Evolutionary conservation across 2,113 vertebrate species (phyloP), one percentile per base, ranked within the genome.

Genomic region (Scopus umbretta): DNA sequence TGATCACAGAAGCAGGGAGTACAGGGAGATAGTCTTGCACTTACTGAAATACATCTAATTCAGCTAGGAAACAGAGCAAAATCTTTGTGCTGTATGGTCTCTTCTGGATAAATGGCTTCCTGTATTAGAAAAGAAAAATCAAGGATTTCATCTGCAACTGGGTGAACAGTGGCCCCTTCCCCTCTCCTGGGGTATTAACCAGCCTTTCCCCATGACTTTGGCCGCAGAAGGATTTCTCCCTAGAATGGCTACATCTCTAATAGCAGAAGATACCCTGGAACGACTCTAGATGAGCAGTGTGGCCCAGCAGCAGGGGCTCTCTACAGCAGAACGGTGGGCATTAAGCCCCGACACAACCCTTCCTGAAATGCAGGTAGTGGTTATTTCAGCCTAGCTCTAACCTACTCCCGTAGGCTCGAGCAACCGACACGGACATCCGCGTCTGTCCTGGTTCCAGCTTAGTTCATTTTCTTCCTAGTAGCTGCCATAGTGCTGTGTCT

Each of bases 381-480:
- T 58, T 34, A 43, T 65, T 61, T 78, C 68, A 55, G 36, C 38
- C 49, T 34, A 17, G 23, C 62, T 81, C 49, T 71, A 56, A 74
- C 27, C 34, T 36, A 34, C 47, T 36, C 29, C n/a, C 23, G 7
- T 12, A 63, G 38, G 32, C 29, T 26, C n/a, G 32, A 59, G 21
- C 38, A 75, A 23, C 13, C 0, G 0, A 19, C 40, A 11, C 0
- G 15, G 63, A 32, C 16, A n/a, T 0, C 40, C 1, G 1, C 3
- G 32, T 12, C n/a, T n/a, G n/a, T n/a, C n/a, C n/a, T n/a, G n/a
- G n/a, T n/a, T n/a, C n/a, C n/a, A n/a, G n/a, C n/a, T n/a, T n/a
- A n/a, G n/a, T n/a, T n/a, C n/a, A n/a, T n/a, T n/a, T n/a, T n/a
- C n/a, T n/a, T n/a, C n/a, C n/a, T n/a, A n/a, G n/a, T n/a, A n/a